Evolutionary conservation across 2,113 vertebrate species (phyloP).

Genomic region (Paramisgurnus dabryanus): DNA sequence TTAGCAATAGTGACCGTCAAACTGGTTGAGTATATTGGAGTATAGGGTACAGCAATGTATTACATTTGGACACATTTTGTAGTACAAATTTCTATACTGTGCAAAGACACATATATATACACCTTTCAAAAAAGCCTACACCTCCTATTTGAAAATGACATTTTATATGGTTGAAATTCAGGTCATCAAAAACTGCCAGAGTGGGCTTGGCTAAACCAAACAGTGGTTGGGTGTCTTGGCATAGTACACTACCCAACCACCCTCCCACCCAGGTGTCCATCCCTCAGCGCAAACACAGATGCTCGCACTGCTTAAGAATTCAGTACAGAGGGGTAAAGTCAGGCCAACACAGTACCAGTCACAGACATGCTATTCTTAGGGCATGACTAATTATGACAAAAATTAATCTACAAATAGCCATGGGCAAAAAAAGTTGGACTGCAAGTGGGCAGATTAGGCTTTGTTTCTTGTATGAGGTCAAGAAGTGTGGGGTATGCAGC

Average conservation of each 20-base stretch:
- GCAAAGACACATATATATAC: too few species aligned
- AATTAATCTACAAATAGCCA: neutral
- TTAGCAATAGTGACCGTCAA: too few species aligned
- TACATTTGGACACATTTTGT: too few species aligned
- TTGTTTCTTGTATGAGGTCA: neutral
- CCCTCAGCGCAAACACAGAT: neutral
- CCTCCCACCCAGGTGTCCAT: conserved; percentile 12
- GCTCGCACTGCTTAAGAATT: conserved; percentile 6
- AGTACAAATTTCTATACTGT: too few species aligned
- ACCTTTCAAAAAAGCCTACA: too few species aligned
- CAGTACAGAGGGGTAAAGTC: conserved; percentile 20
- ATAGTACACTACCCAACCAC: conserved; percentile 28
- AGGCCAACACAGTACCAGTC: conserved; percentile 2
- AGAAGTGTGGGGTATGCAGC: neutral
- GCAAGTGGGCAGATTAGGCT: neutral
- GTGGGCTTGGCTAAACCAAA: conserved; percentile 37
- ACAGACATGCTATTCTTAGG: conserved; percentile 34
- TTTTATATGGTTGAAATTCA: neutral
- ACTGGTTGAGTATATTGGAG: too few species aligned
- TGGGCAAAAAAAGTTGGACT: neutral
- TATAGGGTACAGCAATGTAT: too few species aligned
- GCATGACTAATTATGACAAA: conserved; percentile 18
- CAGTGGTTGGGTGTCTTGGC: conserved; percentile 40
- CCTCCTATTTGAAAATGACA: neutral
- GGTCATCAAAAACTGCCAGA: conserved; percentile 24